phyloP scores from a whole-genome alignment of 2,113 vertebrate genomes.

The Alexandromys fortis region DNA sequence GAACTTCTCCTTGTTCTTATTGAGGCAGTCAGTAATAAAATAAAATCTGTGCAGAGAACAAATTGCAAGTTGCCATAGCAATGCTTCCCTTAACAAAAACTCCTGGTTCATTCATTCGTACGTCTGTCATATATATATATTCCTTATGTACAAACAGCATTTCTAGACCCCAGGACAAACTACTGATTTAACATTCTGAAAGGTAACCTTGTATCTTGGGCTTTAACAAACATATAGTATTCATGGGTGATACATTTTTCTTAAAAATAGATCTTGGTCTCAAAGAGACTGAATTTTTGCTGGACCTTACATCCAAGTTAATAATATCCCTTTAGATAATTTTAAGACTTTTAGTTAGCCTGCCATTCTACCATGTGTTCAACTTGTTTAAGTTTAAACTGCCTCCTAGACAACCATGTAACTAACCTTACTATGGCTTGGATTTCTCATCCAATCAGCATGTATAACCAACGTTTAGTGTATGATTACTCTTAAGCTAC shows the following conservation, averaged over 20 bases:
- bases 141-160: not conserved
- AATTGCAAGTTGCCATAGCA: slow-evolving; percentile 20
- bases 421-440: not conserved
- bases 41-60: not conserved
- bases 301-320: not conserved
- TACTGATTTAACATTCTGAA: not conserved
- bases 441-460: not conserved
- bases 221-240: not conserved
- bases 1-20: slow-evolving; percentile 31
- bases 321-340: not conserved
- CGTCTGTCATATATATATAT: no score
- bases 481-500: not conserved
- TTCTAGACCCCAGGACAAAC: not conserved
- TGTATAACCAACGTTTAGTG: not conserved
- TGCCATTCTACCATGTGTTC: not conserved
- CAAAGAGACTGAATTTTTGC: not conserved
- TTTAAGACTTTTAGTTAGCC: not conserved
- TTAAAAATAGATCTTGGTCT: not conserved
- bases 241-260: not conserved
- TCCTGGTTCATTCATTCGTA: not conserved
- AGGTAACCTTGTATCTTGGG: not conserved
- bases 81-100: not conserved
- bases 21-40: not conserved
- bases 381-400: not conserved
- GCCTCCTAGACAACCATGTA: not conserved